phyloP scores from a whole-genome alignment of 2,888 invertebrate genomes.

The Bellardia bayeri region DNA sequence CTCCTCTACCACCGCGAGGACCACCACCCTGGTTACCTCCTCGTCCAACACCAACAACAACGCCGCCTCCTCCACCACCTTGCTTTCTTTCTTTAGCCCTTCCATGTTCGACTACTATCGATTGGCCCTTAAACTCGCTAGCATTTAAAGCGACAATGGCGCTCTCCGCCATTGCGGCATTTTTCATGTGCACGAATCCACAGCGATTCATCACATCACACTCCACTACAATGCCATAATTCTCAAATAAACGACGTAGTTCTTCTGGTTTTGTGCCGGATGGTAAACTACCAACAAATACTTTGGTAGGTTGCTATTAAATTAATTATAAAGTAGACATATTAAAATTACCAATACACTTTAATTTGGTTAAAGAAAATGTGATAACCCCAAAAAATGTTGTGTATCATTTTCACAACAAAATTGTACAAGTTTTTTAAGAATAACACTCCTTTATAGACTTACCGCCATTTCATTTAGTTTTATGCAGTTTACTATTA shows the following conservation, averaged over 20 bases:
- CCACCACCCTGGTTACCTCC: slow-evolving; percentile 71
- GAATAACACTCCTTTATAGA: not conserved
- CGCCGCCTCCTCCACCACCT: slow-evolving; percentile 78
- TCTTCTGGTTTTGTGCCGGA: slow-evolving; percentile 93
- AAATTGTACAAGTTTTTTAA: not conserved
- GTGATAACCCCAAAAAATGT: slow-evolving; percentile 31
- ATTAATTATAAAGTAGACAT: not conserved
- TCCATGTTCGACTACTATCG: slow-evolving; percentile 93
- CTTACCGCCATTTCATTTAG: slow-evolving; percentile 67
- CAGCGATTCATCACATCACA: slow-evolving; percentile 97
- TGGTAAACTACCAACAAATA: slow-evolving; percentile 96
- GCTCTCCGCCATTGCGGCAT: slow-evolving; percentile 91
- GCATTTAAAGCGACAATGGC: slow-evolving; percentile 93
- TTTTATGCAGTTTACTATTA: not conserved
- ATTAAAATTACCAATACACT: not conserved
- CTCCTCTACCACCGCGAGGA: slow-evolving; percentile 79
- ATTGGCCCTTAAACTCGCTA: slow-evolving; percentile 92
- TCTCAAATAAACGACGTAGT: slow-evolving; percentile 91
- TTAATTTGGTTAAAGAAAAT: slow-evolving; percentile 28
- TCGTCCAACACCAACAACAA: slow-evolving; percentile 20
- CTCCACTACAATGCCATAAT: slow-evolving; percentile 94
- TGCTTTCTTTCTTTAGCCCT: slow-evolving; percentile 88
- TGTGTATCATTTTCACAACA: not conserved
- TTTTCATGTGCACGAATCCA: slow-evolving; percentile 96
- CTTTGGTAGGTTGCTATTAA: slow-evolving; percentile 85